phyloP scores from a whole-genome alignment of 2,113 vertebrate species.

The Rhinoderma darwinii region DNA sequence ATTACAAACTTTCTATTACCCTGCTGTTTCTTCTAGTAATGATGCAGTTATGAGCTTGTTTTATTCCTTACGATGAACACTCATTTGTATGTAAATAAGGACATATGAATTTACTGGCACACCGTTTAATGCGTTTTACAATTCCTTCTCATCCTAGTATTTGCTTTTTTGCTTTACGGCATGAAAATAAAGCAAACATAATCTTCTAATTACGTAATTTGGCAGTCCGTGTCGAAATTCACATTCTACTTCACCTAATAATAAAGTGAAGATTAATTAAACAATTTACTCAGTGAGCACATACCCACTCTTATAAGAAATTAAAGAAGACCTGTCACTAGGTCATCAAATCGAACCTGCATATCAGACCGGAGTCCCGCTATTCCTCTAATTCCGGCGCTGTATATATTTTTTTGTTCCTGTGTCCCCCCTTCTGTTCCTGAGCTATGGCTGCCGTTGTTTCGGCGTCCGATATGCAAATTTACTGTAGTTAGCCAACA shows the following conservation, averaged over 20 bases:
- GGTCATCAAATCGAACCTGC: too few relatives aligned
- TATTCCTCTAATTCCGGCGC: too few relatives aligned
- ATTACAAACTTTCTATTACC: not conserved
- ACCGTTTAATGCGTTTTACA: not conserved
- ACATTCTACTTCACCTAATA: not conserved
- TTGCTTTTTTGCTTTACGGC: constrained; percentile 1
- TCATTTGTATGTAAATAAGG: constrained; percentile 35
- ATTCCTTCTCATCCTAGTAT: not conserved
- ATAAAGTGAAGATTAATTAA: too few relatives aligned
- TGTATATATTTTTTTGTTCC: too few relatives aligned
- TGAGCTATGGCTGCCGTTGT: too few relatives aligned
- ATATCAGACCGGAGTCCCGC: too few relatives aligned
- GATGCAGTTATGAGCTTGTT: not conserved
- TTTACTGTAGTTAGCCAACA: too few relatives aligned
- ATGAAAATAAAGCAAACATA: constrained; percentile 1
- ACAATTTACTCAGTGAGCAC: too few relatives aligned
- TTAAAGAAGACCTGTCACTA: too few relatives aligned
- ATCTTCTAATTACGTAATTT: not conserved
- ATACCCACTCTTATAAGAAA: too few relatives aligned
- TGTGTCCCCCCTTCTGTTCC: too few relatives aligned
- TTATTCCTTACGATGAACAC: constrained; percentile 5
- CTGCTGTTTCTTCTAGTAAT: not conserved
- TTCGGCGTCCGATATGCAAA: too few relatives aligned
- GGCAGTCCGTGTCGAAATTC: not conserved
- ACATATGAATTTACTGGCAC: not conserved